Evolutionary conservation across 2,888 invertebrate species (phyloP).

Genomic region (Watsonalla binaria): DNA sequence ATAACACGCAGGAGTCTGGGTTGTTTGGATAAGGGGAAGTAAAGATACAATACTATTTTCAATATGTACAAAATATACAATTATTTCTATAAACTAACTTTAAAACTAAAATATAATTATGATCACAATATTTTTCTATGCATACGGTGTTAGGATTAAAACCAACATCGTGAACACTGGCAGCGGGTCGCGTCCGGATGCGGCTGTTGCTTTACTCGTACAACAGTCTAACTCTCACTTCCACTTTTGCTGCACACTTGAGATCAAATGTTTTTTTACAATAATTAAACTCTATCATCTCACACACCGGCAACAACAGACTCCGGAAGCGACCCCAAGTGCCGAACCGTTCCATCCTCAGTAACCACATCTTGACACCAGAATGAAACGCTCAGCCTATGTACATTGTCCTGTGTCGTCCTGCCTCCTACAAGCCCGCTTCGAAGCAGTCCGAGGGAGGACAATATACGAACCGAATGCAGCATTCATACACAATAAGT

Average conservation of each 20-base stretch:
- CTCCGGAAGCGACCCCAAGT: constrained; percentile 33
- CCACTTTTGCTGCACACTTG: constrained; percentile 77
- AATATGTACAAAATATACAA: constrained; percentile 80
- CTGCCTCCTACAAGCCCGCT: constrained; percentile 23
- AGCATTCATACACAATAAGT: constrained; percentile 27
- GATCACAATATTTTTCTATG: constrained; percentile 78
- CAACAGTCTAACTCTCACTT: constrained; percentile 63
- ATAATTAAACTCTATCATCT: constrained; percentile 71
- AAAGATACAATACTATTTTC: constrained; percentile 79
- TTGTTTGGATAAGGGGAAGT: constrained; percentile 77
- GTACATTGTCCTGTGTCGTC: constrained; percentile 20
- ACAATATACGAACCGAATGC: constrained; percentile 12
- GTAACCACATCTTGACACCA: constrained; percentile 25
- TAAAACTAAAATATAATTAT: constrained; percentile 75
- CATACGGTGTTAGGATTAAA: constrained; percentile 59
- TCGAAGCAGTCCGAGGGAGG: constrained; percentile 29
- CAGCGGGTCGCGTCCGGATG: constrained; percentile 39
- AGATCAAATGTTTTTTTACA: constrained; percentile 78
- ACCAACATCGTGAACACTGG: constrained; percentile 38
- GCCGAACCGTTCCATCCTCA: constrained; percentile 32
- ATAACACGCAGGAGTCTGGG: constrained; percentile 79
- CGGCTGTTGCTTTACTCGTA: constrained; percentile 47
- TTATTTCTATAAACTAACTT: constrained; percentile 69
- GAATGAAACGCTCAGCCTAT: constrained; percentile 15
- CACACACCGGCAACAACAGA: constrained; percentile 65